Percentiles rank a stretch among this genome's conserved stretches.
These are phyloP conservation scores for Sipha maydis DNA, from an alignment of 2,888 invertebrate genomes.

Conservation along the genomic window DNA sequence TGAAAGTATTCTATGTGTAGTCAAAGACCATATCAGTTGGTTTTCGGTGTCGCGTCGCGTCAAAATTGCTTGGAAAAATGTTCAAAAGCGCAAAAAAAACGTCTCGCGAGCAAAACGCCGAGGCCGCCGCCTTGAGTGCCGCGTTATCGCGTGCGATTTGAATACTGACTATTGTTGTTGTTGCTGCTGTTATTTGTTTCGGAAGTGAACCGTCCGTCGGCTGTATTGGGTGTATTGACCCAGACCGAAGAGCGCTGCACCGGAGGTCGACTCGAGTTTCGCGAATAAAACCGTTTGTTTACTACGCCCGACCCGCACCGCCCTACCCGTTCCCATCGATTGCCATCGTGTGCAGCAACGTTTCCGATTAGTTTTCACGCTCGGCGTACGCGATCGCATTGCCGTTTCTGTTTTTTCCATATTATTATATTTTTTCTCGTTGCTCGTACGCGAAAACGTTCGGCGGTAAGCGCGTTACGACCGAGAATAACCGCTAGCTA, in stretches of 20 bases:
- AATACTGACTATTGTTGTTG: background rate
- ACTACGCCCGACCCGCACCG: background rate
- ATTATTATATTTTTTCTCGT: no score
- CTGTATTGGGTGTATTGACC: conserved; percentile 6
- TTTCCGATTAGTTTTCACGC: background rate
- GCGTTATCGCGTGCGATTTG: background rate
- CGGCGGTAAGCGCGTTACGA: no score
- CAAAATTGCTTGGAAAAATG: no score
- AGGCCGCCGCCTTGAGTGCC: no score
- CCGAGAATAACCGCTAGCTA: no score
- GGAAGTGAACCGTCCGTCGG: background rate
- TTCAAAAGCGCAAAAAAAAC: background rate
- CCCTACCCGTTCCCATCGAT: background rate
- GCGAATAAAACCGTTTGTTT: conserved; percentile 4
- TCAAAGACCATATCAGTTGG: no score
- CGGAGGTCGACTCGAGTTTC: conserved; percentile 29
- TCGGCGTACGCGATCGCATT: background rate
- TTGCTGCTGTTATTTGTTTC: conserved; percentile 33
- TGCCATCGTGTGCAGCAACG: background rate
- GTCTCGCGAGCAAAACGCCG: background rate
- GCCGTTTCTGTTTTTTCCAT: no score
- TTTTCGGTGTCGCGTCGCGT: no score
- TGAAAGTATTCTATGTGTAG: background rate
- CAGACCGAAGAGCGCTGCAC: background rate
- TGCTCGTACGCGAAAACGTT: no score